phyloP scores from a whole-genome alignment of 2,797 vertebrate species.

The Notamacropus eugenii region DNA sequence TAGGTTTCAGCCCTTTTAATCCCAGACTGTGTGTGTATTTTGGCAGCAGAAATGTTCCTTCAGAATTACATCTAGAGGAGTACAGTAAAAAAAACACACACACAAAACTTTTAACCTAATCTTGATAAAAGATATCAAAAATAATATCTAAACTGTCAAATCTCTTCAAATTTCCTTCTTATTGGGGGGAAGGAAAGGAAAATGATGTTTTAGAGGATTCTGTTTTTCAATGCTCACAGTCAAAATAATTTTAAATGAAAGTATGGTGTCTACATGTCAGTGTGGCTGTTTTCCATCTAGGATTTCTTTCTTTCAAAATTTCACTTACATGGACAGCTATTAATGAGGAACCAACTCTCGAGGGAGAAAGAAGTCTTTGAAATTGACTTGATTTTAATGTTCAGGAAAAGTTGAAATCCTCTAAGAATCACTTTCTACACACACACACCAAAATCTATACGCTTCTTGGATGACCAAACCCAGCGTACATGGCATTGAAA shows the following conservation, averaged over 20 bases:
- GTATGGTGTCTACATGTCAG: background rate
- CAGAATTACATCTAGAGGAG: slow-evolving; percentile 76
- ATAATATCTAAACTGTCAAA: background rate
- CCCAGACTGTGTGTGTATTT: slow-evolving; percentile 87
- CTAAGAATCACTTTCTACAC: background rate
- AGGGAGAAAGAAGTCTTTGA: background rate
- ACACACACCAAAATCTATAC: background rate
- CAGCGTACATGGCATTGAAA: slow-evolving; percentile 9
- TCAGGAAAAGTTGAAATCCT: background rate
- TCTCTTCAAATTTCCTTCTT: background rate
- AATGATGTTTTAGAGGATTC: background rate
- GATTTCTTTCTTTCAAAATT: slow-evolving; percentile 46
- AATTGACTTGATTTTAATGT: slow-evolving; percentile 48
- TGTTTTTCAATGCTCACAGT: background rate
- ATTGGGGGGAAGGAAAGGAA: background rate
- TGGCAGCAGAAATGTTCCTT: slow-evolving; percentile 86
- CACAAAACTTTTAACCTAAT: slow-evolving; percentile 65
- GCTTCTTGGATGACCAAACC: background rate
- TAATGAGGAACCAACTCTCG: slow-evolving; percentile 53
- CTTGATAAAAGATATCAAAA: slow-evolving; percentile 68
- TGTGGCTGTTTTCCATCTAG: slow-evolving; percentile 20
- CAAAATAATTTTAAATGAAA: slow-evolving; percentile 48
- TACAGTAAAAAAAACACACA: slow-evolving; percentile 69
- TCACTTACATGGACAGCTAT: slow-evolving; percentile 55
- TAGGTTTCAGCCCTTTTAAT: slow-evolving; percentile 90